Evolutionary conservation across 2,888 invertebrate species (phyloP), one percentile per base, ranked within the genome.

Genomic region (Autographa gamma): DNA sequence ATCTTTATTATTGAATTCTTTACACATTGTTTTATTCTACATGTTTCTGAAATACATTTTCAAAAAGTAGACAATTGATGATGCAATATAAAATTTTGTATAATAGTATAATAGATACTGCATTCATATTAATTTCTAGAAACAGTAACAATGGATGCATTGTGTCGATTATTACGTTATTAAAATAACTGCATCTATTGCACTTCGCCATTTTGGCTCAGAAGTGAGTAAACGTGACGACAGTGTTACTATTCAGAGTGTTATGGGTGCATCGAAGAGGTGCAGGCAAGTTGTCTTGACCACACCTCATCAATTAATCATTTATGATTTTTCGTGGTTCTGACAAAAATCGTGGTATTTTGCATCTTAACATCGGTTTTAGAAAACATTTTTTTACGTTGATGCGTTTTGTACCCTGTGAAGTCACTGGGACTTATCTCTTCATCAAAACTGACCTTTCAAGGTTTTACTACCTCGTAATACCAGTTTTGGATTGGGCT

Each of bases 111-210:
- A n/a, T 48, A 69, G 66, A 64, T 60, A 54, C 43, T 48, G 14
- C 18, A 38, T 67, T 76, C 38, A 64, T 8, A 52, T 62, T 76
- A 71, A 79, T 52, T 25, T 67, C 62, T 67, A 62, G 31, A 60
- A 54, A 18, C n/a, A 6, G 32, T 67, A 56, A 77, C 77, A 77
- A 77, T 77, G 56, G 76, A 2, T 0, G 58, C 60, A 80, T 77
- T 80, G 80, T 76, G 34, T 25, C 32, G 41, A 34, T 66, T 80
- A 41, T 79, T 62, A 54, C 63, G 64, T 48, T 58, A 66, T 67
- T 32, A 63, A 63, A 60, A 43, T n/a, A 48, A 63, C 48, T 56
- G 25, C 25, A 76, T 67, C 76, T 58, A 58, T 65, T 61, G 18
- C 56, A 19, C 54, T 9, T 31, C n/a, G 13, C 38, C 43, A 43